Evolutionary conservation across 2,888 invertebrate species (phyloP), one percentile per base, ranked within the genome.

Genomic region (Antheraea assamensis): DNA sequence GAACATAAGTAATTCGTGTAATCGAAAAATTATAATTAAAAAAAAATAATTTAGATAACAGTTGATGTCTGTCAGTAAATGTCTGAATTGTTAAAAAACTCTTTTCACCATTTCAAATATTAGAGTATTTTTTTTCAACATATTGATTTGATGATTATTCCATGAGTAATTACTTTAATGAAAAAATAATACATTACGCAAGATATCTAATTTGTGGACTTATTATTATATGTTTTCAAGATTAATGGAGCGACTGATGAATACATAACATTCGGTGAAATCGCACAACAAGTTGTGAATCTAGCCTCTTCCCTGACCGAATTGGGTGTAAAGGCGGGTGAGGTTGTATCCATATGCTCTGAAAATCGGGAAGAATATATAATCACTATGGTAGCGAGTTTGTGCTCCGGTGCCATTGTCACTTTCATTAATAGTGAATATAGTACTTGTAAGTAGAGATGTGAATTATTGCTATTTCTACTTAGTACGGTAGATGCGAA

Each of bases 311-410:
- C 83, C 3, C 76, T 90, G 0, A 75, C 75, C 13, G 75, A 82
- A 13, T 73, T 84, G 3, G 87, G 88, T 3, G 76, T 89, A 19
- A 80, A 78, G 71, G 74, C 74, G 52, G 87, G 83, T 5, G 89
- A 89, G 35, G 83, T 87, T 0, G 83, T 88, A 0, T 89, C 84
- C 0, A 80, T 90, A 70, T 87, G 85, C 74, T 88, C 88, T 73
- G 90, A 90, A 74, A 90, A 89, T 75, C 79, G 87, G 75, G 81
- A 81, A 1, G 90, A 91, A 77, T 86, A 82, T 27, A 49, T 90
- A 52, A 77, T 82, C 3, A 80, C 87, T 0, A 71, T 81, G 2
- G 71, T 88, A n/a, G 88, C 86, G 24, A 82, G 82, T 3, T 80
- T 85, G 74, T 87, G 82, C 74, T 81, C 81, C 21, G 88, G 89